A percentile compares a stretch with the other conserved stretches of the same genome.
These are phyloP conservation scores for Bergia sp. DNA, from an alignment of 92 coral and sea anemone genomes.

Conservation along the genomic window DNA sequence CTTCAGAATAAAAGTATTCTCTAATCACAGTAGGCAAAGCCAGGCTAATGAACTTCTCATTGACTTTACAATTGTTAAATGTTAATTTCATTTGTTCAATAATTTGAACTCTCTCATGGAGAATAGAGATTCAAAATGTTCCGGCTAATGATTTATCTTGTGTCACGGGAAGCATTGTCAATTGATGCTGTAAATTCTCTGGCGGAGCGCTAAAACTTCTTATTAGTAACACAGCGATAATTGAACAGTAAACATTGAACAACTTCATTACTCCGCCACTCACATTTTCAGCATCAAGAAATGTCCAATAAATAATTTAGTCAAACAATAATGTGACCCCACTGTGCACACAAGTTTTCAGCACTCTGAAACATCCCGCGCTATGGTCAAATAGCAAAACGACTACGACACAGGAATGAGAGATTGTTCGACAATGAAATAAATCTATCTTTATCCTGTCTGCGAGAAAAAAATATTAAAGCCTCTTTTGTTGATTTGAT, in stretches of 20 bases:
- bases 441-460: background rate
- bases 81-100: slow-evolving; percentile 34
- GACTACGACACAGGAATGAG: background rate
- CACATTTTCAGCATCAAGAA: slow-evolving; percentile 16
- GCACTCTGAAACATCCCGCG: background rate
- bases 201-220: background rate
- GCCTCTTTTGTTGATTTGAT: background rate
- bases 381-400: background rate
- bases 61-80: slow-evolving; percentile 24
- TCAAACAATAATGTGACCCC: background rate
- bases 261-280: slow-evolving; percentile 18
- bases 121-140: background rate
- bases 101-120: background rate
- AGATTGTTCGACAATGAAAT: background rate
- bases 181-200: background rate
- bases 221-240: background rate
- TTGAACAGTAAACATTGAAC: slow-evolving; percentile 32
- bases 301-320: background rate
- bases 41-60: slow-evolving; percentile 23
- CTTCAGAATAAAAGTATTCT: slow-evolving; percentile 8
- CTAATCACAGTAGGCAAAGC: slow-evolving; percentile 25
- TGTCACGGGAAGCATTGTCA: background rate
- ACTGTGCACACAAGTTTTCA: background rate
- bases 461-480: background rate
- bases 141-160: background rate